These are phyloP conservation scores for Colistium nudipinnis DNA, from an alignment of 2,113 vertebrate species.

Conservation along the genomic window DNA sequence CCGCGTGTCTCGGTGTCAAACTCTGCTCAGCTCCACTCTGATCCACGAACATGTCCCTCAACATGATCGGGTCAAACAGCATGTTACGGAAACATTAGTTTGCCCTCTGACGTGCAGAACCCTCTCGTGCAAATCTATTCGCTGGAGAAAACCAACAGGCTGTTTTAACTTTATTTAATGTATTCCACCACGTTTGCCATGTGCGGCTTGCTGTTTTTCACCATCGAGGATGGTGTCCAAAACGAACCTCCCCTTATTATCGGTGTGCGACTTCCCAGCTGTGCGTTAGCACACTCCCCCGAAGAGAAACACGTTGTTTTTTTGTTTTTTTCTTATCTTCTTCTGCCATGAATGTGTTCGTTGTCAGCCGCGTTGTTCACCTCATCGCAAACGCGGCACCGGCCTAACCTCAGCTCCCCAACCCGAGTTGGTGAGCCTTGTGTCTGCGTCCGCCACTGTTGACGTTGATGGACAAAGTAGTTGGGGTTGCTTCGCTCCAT, in stretches of 20 bases:
- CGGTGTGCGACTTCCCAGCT: slow-evolving; percentile 4
- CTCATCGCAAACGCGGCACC: slow-evolving; percentile 23
- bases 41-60: background rate
- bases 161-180: background rate
- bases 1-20: slow-evolving; percentile 22
- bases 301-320: background rate
- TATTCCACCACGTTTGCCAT: background rate
- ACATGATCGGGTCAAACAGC: slow-evolving; percentile 1
- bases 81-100: slow-evolving; percentile 9
- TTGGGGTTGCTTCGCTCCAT: background rate
- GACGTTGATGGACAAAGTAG: slow-evolving; percentile 4
- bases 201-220: background rate
- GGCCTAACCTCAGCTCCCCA: slow-evolving; percentile 12
- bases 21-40: background rate
- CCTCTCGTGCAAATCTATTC: background rate
- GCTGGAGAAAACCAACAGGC: background rate
- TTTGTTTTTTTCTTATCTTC: background rate
- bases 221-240: background rate
- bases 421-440: background rate
- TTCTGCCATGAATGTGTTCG: slow-evolving; percentile 16
- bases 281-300: background rate
- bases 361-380: slow-evolving; percentile 32
- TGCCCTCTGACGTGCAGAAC: background rate
- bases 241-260: slow-evolving; percentile 4
- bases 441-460: slow-evolving; percentile 5